phyloP scores from a whole-genome alignment of 2,113 vertebrate genomes.

The Ibidorhyncha struthersii region DNA sequence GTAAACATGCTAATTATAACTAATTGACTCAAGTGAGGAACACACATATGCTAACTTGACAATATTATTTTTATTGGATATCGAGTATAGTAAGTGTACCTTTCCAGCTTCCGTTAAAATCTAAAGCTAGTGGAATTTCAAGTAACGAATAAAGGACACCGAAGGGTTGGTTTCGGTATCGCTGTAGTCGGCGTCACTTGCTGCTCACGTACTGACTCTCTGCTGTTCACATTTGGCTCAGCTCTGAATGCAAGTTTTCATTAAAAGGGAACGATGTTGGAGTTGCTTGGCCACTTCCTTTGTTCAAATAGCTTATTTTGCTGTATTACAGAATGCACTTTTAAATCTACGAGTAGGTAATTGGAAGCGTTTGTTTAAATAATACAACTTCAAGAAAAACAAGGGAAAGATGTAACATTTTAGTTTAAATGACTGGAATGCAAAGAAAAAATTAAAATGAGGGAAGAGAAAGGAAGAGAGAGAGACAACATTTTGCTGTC shows the following conservation, averaged over 20 bases:
- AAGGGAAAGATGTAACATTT: fast-evolving
- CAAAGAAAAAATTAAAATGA: not conserved
- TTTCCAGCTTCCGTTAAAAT: not conserved
- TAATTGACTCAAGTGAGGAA: not conserved
- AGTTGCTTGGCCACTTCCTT: not conserved
- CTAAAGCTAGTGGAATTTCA: not conserved
- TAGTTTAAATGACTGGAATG: not conserved
- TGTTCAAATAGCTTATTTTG: not conserved
- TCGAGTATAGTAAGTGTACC: not conserved
- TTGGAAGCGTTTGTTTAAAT: not conserved
- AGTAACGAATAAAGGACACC: not conserved
- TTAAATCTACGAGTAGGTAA: not conserved
- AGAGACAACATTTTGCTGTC: not conserved
- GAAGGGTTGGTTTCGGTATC: not conserved
- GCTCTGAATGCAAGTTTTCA: not conserved
- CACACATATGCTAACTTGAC: not conserved
- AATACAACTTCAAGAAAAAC: not conserved
- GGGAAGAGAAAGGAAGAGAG: not conserved
- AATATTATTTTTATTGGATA: not conserved
- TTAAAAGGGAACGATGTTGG: not conserved
- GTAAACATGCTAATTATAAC: not conserved
- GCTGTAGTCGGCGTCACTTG: not conserved
- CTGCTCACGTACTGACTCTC: not conserved
- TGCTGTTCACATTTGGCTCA: not conserved
- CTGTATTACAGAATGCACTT: not conserved